These are phyloP conservation scores for Procavia capensis DNA, from an alignment of 2,113 vertebrate genomes.

Conservation along the genomic window DNA sequence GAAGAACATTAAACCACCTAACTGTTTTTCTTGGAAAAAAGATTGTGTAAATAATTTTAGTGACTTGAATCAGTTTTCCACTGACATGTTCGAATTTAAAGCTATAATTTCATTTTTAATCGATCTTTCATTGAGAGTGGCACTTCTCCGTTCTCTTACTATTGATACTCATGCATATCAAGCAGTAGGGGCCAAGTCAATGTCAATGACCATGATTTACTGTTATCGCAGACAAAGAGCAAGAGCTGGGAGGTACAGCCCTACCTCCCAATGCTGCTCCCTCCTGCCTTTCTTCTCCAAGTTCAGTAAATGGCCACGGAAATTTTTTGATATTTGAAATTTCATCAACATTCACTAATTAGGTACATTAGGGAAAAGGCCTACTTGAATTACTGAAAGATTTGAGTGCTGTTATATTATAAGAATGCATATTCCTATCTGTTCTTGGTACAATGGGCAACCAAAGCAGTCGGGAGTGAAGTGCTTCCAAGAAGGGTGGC, in stretches of 20 bases:
- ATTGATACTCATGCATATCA: not conserved
- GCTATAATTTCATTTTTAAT: conserved; percentile 24
- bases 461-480: not conserved
- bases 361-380: not conserved
- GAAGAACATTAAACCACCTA: conserved; percentile 16
- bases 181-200: not conserved
- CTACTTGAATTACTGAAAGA: not conserved
- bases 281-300: not conserved
- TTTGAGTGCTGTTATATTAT: not conserved
- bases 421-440: not conserved
- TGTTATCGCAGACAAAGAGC: not conserved
- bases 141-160: not conserved
- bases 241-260: not conserved
- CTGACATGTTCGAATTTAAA: conserved; percentile 27
- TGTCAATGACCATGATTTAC: not conserved
- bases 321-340: conserved; percentile 16
- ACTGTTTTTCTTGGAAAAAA: not conserved
- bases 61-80: conserved; percentile 39
- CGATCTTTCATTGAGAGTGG: not conserved
- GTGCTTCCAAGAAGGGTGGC: not conserved
- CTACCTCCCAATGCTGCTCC: not conserved
- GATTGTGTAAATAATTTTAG: not conserved
- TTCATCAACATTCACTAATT: not conserved
- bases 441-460: not conserved
- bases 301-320: not conserved